These are phyloP conservation scores for Polymixis flavicincta DNA, from an alignment of 2,888 invertebrate species.

Conservation along the genomic window DNA sequence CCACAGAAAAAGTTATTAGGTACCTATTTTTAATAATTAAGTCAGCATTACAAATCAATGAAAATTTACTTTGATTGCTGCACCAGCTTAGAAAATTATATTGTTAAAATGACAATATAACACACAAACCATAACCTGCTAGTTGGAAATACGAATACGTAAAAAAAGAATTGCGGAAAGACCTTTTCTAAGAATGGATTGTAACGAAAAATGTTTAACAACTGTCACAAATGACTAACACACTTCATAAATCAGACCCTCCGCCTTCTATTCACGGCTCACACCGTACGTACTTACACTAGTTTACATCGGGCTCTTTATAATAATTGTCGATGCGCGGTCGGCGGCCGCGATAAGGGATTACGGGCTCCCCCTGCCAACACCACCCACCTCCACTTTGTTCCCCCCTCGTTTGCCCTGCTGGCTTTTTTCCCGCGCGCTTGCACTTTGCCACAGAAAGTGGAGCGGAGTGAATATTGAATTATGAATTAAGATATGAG, in stretches of 20 bases:
- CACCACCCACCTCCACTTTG: constrained; percentile 61
- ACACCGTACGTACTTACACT: constrained; percentile 68
- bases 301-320: constrained; percentile 81
- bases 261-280: constrained; percentile 52
- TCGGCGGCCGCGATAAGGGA: constrained; percentile 86
- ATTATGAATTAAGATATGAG: constrained; percentile 87
- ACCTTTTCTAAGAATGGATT: constrained; percentile 15
- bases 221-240: constrained; percentile 56
- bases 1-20: neutral
- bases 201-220: constrained; percentile 28
- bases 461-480: constrained; percentile 83
- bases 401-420: constrained; percentile 71
- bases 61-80: neutral
- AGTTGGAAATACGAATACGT: neutral
- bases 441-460: constrained; percentile 82
- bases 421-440: constrained; percentile 85
- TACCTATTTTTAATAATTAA: neutral
- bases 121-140: neutral
- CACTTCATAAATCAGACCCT: constrained; percentile 61
- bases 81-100: neutral
- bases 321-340: constrained; percentile 87
- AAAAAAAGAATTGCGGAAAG: neutral
- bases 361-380: constrained; percentile 74
- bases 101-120: neutral
- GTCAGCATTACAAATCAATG: neutral